phyloP scores from a whole-genome alignment of 1,140 invertebrate species.

The Notospermus geniculatus region DNA sequence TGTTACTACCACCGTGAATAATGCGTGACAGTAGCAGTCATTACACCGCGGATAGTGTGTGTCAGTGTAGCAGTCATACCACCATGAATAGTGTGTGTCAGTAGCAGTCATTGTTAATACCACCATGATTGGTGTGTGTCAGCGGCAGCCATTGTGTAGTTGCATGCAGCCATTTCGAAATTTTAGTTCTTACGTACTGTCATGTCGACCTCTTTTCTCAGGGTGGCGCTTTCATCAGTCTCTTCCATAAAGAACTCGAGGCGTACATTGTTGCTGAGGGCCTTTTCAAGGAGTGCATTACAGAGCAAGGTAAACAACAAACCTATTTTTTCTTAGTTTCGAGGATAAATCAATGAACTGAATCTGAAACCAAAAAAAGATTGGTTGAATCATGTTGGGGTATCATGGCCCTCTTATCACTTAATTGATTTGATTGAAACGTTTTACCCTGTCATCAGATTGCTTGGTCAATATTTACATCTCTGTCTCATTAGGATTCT shows the following conservation, averaged over 20 bases:
- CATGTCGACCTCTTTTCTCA: constrained; percentile 20
- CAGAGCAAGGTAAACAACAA: constrained; percentile 49
- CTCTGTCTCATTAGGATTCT: constrained; percentile 1
- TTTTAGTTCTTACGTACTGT: not conserved
- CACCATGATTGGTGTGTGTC: constrained; percentile 13
- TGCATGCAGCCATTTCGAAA: constrained; percentile 28
- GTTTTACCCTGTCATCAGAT: no score
- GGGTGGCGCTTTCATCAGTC: constrained; percentile 49
- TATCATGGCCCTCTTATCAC: not conserved
- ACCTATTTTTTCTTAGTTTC: not conserved
- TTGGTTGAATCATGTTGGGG: no score
- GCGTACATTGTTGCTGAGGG: constrained; percentile 55
- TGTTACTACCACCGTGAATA: no score
- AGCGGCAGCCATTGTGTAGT: constrained; percentile 27
- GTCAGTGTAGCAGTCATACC: no score
- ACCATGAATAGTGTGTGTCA: not conserved
- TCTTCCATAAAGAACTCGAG: constrained; percentile 56
- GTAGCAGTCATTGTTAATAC: not conserved
- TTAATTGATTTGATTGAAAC: no score
- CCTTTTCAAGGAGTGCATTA: constrained; percentile 54
- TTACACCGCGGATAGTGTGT: no score
- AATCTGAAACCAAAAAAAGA: not conserved
- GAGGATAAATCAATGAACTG: not conserved
- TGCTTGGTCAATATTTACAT: not conserved
- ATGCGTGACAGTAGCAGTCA: no score